These are phyloP conservation scores for Cabera pusaria DNA, from an alignment of 2,888 invertebrate genomes.

Conservation along the genomic window DNA sequence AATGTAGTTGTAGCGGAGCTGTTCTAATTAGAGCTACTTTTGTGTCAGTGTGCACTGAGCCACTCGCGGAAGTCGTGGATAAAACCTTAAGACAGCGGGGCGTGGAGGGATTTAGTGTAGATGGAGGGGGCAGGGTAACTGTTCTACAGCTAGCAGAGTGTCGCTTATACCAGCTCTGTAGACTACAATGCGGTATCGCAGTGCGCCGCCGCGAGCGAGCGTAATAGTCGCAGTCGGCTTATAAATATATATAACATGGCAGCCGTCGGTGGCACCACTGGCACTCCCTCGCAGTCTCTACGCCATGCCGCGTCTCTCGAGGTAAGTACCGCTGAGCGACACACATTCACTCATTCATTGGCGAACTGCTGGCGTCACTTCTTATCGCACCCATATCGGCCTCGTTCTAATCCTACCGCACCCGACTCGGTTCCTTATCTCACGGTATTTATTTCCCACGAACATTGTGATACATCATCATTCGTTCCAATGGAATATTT, in stretches of 20 bases:
- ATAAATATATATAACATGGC: slow-evolving; percentile 60
- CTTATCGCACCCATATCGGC: background rate
- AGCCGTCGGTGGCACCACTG: slow-evolving; percentile 45
- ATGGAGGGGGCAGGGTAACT: slow-evolving; percentile 35
- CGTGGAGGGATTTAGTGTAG: slow-evolving; percentile 37
- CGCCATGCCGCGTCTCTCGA: too few relatives aligned
- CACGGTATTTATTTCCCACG: too few relatives aligned
- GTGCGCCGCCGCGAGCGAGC: slow-evolving; percentile 74
- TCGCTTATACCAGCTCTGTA: slow-evolving; percentile 59
- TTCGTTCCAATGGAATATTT: too few relatives aligned
- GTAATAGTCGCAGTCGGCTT: slow-evolving; percentile 51
- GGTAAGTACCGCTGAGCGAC: slow-evolving; percentile 68
- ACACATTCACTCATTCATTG: background rate
- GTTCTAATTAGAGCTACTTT: slow-evolving; percentile 30
- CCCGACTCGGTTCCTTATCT: too few relatives aligned
- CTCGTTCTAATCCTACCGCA: slow-evolving; percentile 1
- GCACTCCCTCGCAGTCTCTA: slow-evolving; percentile 32
- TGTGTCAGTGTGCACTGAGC: too few relatives aligned
- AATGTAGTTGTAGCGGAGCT: too few relatives aligned
- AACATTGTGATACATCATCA: too few relatives aligned
- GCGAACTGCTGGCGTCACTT: slow-evolving; percentile 10
- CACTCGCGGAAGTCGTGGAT: too few relatives aligned
- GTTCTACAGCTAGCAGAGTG: slow-evolving; percentile 36
- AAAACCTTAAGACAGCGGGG: too few relatives aligned
- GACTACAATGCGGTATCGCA: slow-evolving; percentile 71